phyloP scores from a whole-genome alignment of 2,113 vertebrate genomes.

The Vimba vimba region DNA sequence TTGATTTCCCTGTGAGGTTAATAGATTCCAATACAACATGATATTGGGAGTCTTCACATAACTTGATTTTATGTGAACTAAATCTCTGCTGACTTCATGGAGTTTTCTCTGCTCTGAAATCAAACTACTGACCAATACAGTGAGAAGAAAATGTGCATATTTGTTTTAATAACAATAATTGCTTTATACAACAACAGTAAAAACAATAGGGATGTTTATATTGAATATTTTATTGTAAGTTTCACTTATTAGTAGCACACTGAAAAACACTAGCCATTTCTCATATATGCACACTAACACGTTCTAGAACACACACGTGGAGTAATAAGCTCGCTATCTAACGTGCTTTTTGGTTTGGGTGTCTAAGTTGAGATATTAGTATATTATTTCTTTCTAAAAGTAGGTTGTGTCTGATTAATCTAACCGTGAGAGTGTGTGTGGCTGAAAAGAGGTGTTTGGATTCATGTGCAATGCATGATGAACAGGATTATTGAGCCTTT shows the following conservation, averaged over 20 bases:
- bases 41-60: too few relatives aligned
- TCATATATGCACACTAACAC: too few relatives aligned
- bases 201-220: neutral
- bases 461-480: conserved; percentile 55
- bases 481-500: conserved; percentile 74
- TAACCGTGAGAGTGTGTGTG: neutral
- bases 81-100: too few relatives aligned
- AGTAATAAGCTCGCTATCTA: neutral
- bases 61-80: too few relatives aligned
- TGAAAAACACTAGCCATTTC: neutral
- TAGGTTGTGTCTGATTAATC: neutral
- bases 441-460: conserved; percentile 60
- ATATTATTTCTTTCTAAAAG: neutral
- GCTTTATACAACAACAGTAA: neutral
- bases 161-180: neutral
- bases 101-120: too few relatives aligned
- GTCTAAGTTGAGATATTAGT: neutral
- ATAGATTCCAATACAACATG: too few relatives aligned
- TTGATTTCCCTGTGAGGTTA: too few relatives aligned
- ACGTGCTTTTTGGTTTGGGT: neutral
- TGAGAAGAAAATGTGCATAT: neutral
- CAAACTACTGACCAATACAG: too few relatives aligned
- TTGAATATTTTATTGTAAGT: neutral
- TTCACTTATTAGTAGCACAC: neutral
- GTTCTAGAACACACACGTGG: neutral